Evolutionary conservation across 1,140 invertebrate species (phyloP), one percentile per base, ranked within the genome.

Genomic region (Pseudomyrmex gracilis): DNA sequence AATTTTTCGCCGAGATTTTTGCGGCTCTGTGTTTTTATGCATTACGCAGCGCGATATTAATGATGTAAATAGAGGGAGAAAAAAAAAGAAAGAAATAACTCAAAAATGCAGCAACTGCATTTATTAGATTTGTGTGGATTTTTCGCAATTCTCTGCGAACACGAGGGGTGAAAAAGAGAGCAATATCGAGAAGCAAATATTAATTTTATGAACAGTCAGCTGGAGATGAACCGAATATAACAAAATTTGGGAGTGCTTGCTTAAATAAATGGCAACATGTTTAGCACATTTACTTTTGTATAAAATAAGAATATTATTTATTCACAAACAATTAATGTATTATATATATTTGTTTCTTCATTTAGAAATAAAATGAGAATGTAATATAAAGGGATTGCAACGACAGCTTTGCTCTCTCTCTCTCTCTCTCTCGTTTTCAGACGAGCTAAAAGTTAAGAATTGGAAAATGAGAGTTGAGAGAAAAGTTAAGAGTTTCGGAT

Each of bases 1-100:
- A 80, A 58, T 80, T 70, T 80, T 49, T 58, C 51, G 17, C 66
- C 43, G n/a, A 15, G 43, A 80, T 71, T 80, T 80, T 80, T 71
- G 76, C 66, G 64, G 34, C 43, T 47, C 17, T 68, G 53, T 47
- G 15, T 74, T 68, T 20, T 20, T n/a, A 64, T 64, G 51, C 61
- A 13, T 78, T 45, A 43, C 64, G 8, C 51, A 15, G 47, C 15
- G 5, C 51, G 5, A 34, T 45, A 34, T 34, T 64, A 77, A 77
- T 51, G n/a, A 34, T 34, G 34, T 34, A 34, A 34, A 34, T 34
- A 34, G 34, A 34, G 34, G 34, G 5, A 34, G 34, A 34, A 67
- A 34, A 68, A 68, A 47, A 78, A 67, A n/a, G 3, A 51, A 13
- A n/a, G 9, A 9, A 15, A 0, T 22, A 70, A 12, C 5, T 34